Conservation (phyloP, 2,888 invertebrate genomes). For the Metallyticus violacea region DNA sequence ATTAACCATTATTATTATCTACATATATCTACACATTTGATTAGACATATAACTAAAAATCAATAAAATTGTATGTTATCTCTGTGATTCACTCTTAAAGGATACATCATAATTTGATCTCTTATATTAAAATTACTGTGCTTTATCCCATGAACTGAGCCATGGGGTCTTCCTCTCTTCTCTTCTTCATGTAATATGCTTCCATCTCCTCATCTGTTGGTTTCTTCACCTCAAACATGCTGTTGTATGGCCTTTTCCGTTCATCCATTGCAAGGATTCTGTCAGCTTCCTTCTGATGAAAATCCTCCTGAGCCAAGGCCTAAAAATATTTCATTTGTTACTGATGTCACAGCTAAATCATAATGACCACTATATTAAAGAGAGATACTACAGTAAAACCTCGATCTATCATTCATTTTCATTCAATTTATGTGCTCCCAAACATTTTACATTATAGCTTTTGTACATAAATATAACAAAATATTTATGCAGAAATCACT, state of each 20-base stretch:
- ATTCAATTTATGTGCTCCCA: no score
- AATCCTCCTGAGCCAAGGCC: conserved; percentile 65
- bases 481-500: no score
- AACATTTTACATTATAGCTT: no score
- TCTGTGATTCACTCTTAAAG: no score
- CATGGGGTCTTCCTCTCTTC: conserved; percentile 92
- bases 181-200: conserved; percentile 84
- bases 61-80: neutral
- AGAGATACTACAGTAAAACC: no score
- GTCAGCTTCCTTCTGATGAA: conserved; percentile 59
- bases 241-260: conserved; percentile 89
- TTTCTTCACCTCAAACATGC: conserved; percentile 77
- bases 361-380: no score
- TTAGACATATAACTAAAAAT: neutral
- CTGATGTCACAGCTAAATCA: no score
- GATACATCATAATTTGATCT: neutral
- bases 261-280: conserved; percentile 74
- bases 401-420: no score
- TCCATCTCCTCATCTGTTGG: conserved; percentile 92
- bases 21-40: neutral
- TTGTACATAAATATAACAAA: no score
- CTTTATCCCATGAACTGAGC: conserved; percentile 57
- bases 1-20: neutral
- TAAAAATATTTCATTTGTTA: no score
- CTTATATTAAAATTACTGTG: neutral